Base-by-base conservation (phyloP, 1,140 invertebrate genomes). In the Tetragnatha versicolor region DNA sequence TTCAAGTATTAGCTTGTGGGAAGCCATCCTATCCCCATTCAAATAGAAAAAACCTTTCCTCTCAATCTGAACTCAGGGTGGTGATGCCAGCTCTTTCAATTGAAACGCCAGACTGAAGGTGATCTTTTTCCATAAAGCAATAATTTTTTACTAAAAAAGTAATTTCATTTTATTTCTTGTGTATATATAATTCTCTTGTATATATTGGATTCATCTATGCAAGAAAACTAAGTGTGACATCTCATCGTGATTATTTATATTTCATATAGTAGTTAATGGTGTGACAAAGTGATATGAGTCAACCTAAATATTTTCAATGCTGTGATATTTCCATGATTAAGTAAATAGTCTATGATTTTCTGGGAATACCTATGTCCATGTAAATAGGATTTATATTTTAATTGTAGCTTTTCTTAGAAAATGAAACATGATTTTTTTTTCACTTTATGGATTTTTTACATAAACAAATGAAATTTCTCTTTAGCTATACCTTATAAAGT, bases 1-100 rank as follows among this genome's bases (percentile, higher is more conserved):
- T 85, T 73, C 85, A 88, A 84, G 33, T 51, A 17, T 31, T 58
- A 51, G 75, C 81, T 83, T 90, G 87, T 86, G 87, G 84, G 82
- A 89, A 80, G 81, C 83, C 65, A 83, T 87, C 91, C 86, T 89
- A 35, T 29, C 39, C 25, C 33, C 53, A 91, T 87, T 86, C 87
- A 84, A 82, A 89, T 84, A 86, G 90, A 63, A 85, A 89, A 82
- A 88, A 90, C 80, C 91, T 91, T 84, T 91, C 93, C 84, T 90
- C 91, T 81, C 92, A 93, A 86, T 86, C 90, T 70, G 82, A 95
- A 94, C 86, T 93, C 27, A 76, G 78, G 51, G 79, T 93, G 73
- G 92, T 95, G 77, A 91, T 94, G 85, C 94, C 93, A 83, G 92
- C 94, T 79, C 89, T 94, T 55, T 93, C 92, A 80, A 94, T 95